Percentiles rank a stretch among this genome's conserved stretches.
phyloP scores from a whole-genome alignment of 1,140 invertebrate species.

The Stenopsyche tienmushanensis region DNA sequence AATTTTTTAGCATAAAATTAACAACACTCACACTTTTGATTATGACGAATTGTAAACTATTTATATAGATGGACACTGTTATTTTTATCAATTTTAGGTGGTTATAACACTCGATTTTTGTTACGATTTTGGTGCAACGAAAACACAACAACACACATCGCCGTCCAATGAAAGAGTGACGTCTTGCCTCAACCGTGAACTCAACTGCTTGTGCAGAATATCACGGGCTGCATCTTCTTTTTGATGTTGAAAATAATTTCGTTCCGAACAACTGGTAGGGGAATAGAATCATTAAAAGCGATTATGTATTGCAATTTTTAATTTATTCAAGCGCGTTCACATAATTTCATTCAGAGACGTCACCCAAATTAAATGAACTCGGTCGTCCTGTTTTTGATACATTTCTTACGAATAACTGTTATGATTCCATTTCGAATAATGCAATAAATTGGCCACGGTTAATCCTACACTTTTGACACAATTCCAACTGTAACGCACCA shows the following conservation, averaged over 20 bases:
- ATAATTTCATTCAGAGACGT: background rate
- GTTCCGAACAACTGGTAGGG: background rate
- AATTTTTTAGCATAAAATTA: no score
- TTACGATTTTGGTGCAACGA: background rate
- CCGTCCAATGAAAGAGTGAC: background rate
- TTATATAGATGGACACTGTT: no score
- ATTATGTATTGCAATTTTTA: slow-evolving; percentile 2
- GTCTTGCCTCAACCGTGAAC: slow-evolving; percentile 2
- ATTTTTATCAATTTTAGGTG: no score
- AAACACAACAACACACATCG: slow-evolving; percentile 12
- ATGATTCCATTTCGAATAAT: no score
- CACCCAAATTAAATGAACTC: slow-evolving; percentile 1
- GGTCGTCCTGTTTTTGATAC: slow-evolving; percentile 9
- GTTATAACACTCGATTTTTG: background rate
- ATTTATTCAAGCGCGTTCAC: background rate
- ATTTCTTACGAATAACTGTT: slow-evolving; percentile 6
- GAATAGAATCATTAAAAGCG: background rate
- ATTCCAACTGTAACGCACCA: no score
- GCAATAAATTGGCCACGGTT: no score
- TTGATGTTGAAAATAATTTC: slow-evolving; percentile 12
- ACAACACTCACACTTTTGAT: no score
- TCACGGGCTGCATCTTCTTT: slow-evolving; percentile 20
- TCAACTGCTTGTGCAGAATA: slow-evolving; percentile 22
- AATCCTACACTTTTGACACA: no score
- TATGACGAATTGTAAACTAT: no score